Evolutionary conservation across 2,113 vertebrate species (phyloP).

Genomic region (Dasyprocta punctata): DNA sequence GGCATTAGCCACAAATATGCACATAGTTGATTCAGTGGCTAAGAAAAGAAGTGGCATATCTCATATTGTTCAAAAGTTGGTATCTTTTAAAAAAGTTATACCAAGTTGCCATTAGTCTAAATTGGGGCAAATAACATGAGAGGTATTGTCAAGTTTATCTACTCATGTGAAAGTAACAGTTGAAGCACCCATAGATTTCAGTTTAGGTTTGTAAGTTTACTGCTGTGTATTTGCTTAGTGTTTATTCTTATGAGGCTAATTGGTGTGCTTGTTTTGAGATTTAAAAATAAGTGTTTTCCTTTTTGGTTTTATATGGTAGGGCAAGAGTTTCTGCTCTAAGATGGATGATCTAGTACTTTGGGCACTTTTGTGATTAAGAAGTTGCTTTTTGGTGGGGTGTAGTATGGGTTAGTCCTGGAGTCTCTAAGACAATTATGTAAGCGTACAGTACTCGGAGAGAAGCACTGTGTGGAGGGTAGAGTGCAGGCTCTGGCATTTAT

Average conservation of each 20-base stretch:
- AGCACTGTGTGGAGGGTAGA: rapidly evolving
- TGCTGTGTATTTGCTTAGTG: background rate
- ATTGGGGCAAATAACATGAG: background rate
- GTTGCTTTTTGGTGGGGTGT: background rate
- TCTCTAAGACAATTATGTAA: background rate
- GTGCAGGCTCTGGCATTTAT: background rate
- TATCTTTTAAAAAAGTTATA: background rate
- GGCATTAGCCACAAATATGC: background rate
- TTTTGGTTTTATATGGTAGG: constrained; percentile 9
- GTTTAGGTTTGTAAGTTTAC: background rate
- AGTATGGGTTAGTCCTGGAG: background rate
- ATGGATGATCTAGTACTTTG: background rate
- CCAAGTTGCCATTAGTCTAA: background rate
- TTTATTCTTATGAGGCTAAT: background rate
- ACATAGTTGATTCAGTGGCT: constrained; percentile 4
- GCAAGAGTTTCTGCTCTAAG: background rate
- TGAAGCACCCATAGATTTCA: background rate
- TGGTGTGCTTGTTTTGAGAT: background rate
- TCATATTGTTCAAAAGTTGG: constrained; percentile 4
- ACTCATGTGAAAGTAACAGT: background rate
- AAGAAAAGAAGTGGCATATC: background rate
- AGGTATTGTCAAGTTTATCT: background rate
- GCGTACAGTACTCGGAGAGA: background rate
- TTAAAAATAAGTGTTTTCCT: background rate
- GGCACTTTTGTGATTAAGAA: background rate